phyloP scores from a whole-genome alignment of 2,888 invertebrate species.

The Girardia tigrina region DNA sequence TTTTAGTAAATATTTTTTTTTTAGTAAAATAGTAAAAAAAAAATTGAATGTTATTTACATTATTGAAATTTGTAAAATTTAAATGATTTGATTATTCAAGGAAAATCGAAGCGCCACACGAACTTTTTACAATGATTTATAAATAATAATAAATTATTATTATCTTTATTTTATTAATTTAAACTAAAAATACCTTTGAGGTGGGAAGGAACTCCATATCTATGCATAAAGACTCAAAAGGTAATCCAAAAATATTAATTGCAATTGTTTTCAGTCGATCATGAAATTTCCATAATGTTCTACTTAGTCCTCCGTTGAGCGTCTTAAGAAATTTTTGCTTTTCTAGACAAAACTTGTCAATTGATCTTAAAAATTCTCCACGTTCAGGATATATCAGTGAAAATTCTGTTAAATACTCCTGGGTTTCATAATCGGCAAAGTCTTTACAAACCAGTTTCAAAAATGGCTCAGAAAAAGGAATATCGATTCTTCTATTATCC shows the following conservation, averaged over 20 bases:
- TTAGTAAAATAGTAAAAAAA: too few species aligned
- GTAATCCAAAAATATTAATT: background rate
- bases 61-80: too few species aligned
- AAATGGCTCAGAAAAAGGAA: constrained; percentile 72
- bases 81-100: too few species aligned
- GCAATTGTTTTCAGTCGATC: constrained; percentile 9
- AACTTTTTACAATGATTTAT: too few species aligned
- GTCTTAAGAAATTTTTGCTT: constrained; percentile 63
- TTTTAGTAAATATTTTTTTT: too few species aligned
- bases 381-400: constrained; percentile 64
- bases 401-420: constrained; percentile 54
- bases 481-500: constrained; percentile 83
- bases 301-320: constrained; percentile 49
- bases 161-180: too few species aligned
- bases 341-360: constrained; percentile 60
- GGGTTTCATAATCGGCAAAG: constrained; percentile 36
- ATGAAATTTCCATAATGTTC: background rate
- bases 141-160: too few species aligned
- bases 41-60: too few species aligned
- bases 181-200: background rate
- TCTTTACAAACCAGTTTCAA: background rate
- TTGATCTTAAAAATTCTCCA: constrained; percentile 64
- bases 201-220: constrained; percentile 28
- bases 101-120: too few species aligned
- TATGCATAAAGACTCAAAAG: background rate